Base-by-base conservation (phyloP, 92 coral and sea anemone genomes). In the Chrysogorgia sp. region DNA sequence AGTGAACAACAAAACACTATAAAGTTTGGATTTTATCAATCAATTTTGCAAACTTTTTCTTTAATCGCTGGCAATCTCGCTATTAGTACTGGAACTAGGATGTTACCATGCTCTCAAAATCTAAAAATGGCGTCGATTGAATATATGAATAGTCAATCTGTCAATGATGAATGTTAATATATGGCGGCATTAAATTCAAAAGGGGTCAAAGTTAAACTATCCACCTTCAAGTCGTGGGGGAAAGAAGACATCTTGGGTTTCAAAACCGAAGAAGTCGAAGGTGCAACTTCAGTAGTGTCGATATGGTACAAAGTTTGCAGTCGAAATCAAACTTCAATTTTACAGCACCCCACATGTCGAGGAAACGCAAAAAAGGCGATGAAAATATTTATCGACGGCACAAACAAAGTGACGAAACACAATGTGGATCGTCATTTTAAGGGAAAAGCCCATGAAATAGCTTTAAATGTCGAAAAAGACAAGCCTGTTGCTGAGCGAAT, bases 151-250 rank as follows among this genome's bases (percentile, higher is more conserved):
- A n/a, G n/a, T n/a, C n/a, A n/a, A n/a, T n/a, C n/a, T n/a, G n/a
- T n/a, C n/a, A n/a, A n/a, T n/a, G n/a, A n/a, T n/a, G n/a, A n/a
- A n/a, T n/a, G n/a, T n/a, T n/a, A n/a, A n/a, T n/a, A n/a, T n/a
- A n/a, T n/a, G n/a, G n/a, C n/a, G n/a, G n/a, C n/a, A n/a, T n/a
- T n/a, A 37, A 37, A 37, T 4, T 47, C 53, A 57, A 57, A 57
- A 57, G 63, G 63, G 13, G 17, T 23, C 34, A 57, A 57, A 29
- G 63, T 57, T 8, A 57, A 57, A 15, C 29, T 57, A 3, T 57
- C 63, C 17, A 57, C 63, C 30, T 57, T 57, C 63, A 57, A 57
- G 32, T 57, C 63, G 9, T 57, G 63, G 63, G 63, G 31, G 13
- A 57, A 57, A 29, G 63, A 57, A 29, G 34, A 57, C 32, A 15